Base-by-base conservation (phyloP, 2,888 invertebrate genomes). In the Dryococelus australis region DNA sequence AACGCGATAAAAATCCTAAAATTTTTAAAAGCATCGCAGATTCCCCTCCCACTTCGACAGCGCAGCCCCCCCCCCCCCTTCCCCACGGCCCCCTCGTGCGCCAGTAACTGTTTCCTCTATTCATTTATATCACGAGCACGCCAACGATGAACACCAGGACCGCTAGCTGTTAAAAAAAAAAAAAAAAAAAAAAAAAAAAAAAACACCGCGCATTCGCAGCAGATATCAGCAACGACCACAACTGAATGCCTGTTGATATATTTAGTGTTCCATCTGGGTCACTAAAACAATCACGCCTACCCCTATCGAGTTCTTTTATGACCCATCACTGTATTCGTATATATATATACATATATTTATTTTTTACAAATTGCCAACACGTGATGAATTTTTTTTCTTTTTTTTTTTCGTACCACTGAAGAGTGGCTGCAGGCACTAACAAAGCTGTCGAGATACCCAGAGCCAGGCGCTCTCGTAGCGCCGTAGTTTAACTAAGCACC, bases 101-200 rank as follows among this genome's bases (percentile, higher is more conserved):
- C 65, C 65, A 65, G 65, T 65, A 65, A 65, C 65, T 65, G 65
- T 65, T 65, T 65, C 65, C 65, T 65, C 65, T 65, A 65, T 65
- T 65, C 65, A 65, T 65, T 65, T 65, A 65, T 65, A 65, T 65
- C 65, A 65, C 65, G 65, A 65, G 65, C 65, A 65, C 65, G 65
- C 65, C 65, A 65, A 65, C 65, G 10, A 65, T 65, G 65, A 65
- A 65, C 65, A 65, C 65, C 65, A 13, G 5, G 13, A 16, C 65
- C 65, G 65, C 65, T 65, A 65, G 20, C 65, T 65, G 65, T 65
- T 65, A 65, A 20, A 65, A 65, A 65, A 65, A 65, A 12, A n/a
- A n/a, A n/a, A n/a, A n/a, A n/a, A 65, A 12, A 65, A 16, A 65
- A 20, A 65, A 9, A 65, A 65, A 65, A 13, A 65, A 65, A 65